A percentile compares a stretch with the other conserved stretches of the same genome.
phyloP scores from a whole-genome alignment of 2,888 invertebrate genomes.

The Caradrina clavipalpis region DNA sequence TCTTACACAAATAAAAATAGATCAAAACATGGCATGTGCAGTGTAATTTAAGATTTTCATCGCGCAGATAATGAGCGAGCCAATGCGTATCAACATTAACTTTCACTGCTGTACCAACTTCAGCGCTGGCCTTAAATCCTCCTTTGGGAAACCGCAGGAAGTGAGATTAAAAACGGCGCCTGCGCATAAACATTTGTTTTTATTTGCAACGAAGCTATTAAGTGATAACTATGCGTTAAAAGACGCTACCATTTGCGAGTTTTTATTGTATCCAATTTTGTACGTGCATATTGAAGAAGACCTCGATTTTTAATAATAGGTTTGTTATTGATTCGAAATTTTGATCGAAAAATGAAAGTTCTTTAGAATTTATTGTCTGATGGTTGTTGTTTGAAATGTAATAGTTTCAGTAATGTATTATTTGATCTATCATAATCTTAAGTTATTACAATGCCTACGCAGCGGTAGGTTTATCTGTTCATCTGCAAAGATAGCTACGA shows the following conservation, averaged over 20 bases:
- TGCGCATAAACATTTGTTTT: slow-evolving; percentile 69
- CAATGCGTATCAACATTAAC: slow-evolving; percentile 86
- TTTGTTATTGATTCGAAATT: slow-evolving; percentile 48
- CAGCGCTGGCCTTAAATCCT: slow-evolving; percentile 84
- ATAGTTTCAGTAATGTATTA: slow-evolving; percentile 47
- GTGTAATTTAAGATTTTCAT: slow-evolving; percentile 88
- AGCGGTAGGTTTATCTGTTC: slow-evolving; percentile 43
- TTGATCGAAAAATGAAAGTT: slow-evolving; percentile 53
- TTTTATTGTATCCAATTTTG: slow-evolving; percentile 58
- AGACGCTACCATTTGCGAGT: slow-evolving; percentile 57
- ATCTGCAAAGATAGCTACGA: slow-evolving; percentile 47
- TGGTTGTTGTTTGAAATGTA: slow-evolving; percentile 34
- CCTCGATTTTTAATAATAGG: slow-evolving; percentile 47
- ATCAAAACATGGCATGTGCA: slow-evolving; percentile 79
- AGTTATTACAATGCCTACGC: slow-evolving; percentile 49
- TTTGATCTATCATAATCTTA: slow-evolving; percentile 52
- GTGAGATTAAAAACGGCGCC: slow-evolving; percentile 75
- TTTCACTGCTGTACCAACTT: slow-evolving; percentile 83
- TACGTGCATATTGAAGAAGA: slow-evolving; percentile 42
- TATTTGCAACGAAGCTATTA: slow-evolving; percentile 69
- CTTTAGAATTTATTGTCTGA: slow-evolving; percentile 34
- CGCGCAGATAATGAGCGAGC: slow-evolving; percentile 82
- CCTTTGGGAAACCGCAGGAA: slow-evolving; percentile 86
- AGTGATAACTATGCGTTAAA: slow-evolving; percentile 66
- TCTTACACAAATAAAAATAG: slow-evolving; percentile 85